Evolutionary conservation across 2,797 vertebrate species (phyloP), one percentile per base, ranked within the genome.

Genomic region (Coccyzus lansbergi): DNA sequence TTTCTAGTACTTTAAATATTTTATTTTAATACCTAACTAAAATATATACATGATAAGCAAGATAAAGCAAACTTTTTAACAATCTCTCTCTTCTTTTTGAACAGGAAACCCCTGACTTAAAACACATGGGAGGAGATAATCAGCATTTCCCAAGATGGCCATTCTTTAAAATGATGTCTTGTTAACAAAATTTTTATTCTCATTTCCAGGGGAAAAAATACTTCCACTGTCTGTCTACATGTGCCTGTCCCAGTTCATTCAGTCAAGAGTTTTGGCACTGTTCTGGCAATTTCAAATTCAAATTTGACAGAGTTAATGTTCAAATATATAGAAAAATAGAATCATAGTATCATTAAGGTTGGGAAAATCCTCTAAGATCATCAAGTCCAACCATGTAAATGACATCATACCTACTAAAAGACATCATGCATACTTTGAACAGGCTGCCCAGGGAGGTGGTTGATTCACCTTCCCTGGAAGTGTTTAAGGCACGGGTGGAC

Each of bases 1-100:
- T 60, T 86, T 36, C 77, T 65, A 34, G 38, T 63, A 29, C 33
- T 40, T 84, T 95, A 48, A 95, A 91, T 94, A 93, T 93, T 91
- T 93, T 58, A 90, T 95, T 84, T 56, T 51, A 51, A 31, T 40
- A 48, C 38, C 29, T 60, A 88, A 48, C 75, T 55, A 60, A 68
- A 68, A 44, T 26, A 64, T 42, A 53, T 53, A 62, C 3, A 2
- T 65, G 60, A 92, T 85, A 44, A 93, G 44, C 40, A 91, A 94
- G 83, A 65, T 16, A 70, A 78, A 89, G 28, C 15, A 36, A 84
- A 76, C 77, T 71, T 34, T 34, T 74, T 60, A 93, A 55, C 64
- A 83, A 70, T 22, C 17, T 53, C 34, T 42, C 55, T 91, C n/a
- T 82, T 72, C 59, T 65, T 76, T 86, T 60, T 68, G 64, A 79